Percentiles rank a stretch among this genome's conserved stretches.
phyloP scores from a whole-genome alignment of 2,888 invertebrate species.

The Salpingus planirostris region DNA sequence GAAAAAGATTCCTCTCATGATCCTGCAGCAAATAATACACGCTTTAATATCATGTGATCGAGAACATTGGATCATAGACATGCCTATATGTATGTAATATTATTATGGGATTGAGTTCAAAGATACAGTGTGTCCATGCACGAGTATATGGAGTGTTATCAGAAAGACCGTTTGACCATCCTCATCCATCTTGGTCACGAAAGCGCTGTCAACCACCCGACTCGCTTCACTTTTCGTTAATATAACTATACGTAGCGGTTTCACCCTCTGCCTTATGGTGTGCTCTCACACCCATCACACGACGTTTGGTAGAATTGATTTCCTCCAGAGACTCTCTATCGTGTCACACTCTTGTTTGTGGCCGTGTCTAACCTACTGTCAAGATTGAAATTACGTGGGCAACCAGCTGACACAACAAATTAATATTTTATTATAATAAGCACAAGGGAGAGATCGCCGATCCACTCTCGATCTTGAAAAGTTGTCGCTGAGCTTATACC shows the following conservation, averaged over 20 bases:
- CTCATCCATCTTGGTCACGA: constrained; percentile 20
- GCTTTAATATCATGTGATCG: constrained; percentile 8
- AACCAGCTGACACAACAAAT: constrained; percentile 5
- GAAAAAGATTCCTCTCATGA: no score
- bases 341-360: constrained; percentile 2
- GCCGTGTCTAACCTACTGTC: constrained; percentile 4
- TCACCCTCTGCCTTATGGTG: no score
- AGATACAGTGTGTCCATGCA: constrained; percentile 5
- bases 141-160: no score
- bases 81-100: no score
- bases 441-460: no score
- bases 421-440: constrained; percentile 4
- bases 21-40: constrained; percentile 11
- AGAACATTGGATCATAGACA: constrained; percentile 11
- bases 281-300: no score
- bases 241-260: no score
- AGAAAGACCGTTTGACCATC: constrained; percentile 11
- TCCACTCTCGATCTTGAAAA: no score
- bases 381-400: constrained; percentile 3
- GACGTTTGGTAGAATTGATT: constrained; percentile 9
- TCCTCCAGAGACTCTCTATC: constrained; percentile 1
- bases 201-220: constrained; percentile 20
- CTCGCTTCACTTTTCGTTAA: no score
- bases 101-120: constrained; percentile 6
- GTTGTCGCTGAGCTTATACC: no score